Conservation (phyloP, 2,113 vertebrate species). For the Bubo blakistoni region DNA sequence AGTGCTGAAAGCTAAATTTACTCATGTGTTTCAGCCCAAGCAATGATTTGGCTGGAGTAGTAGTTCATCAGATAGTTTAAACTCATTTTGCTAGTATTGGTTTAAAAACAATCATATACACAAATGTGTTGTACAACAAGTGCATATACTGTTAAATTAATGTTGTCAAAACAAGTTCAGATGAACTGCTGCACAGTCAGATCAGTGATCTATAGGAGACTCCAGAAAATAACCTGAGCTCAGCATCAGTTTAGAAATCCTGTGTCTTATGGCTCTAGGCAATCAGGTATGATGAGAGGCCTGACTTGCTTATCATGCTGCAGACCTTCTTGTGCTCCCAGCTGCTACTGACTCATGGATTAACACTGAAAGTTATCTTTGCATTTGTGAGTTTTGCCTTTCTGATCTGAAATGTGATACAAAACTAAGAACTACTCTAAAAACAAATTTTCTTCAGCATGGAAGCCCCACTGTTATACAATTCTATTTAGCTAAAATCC, state of each 20-base stretch:
- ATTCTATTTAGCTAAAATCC: neutral
- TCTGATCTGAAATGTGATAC: neutral
- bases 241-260: neutral
- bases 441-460: neutral
- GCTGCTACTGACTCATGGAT: neutral
- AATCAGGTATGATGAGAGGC: neutral
- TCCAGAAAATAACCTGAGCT: neutral
- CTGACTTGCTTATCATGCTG: accelerated
- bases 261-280: neutral
- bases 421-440: neutral
- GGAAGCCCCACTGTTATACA: neutral
- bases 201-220: neutral
- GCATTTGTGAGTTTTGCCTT: neutral
- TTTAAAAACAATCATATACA: neutral
- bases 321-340: neutral
- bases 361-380: neutral
- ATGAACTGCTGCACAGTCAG: neutral
- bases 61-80: neutral
- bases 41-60: neutral
- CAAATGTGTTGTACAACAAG: neutral
- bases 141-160: neutral
- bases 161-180: neutral
- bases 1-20: neutral
- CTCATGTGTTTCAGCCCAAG: neutral
- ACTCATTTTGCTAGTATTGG: neutral